Percentiles rank a stretch among this genome's conserved stretches.
Evolutionary conservation across 1,140 invertebrate species (phyloP).

Genomic region (Drosophila persimilis): DNA sequence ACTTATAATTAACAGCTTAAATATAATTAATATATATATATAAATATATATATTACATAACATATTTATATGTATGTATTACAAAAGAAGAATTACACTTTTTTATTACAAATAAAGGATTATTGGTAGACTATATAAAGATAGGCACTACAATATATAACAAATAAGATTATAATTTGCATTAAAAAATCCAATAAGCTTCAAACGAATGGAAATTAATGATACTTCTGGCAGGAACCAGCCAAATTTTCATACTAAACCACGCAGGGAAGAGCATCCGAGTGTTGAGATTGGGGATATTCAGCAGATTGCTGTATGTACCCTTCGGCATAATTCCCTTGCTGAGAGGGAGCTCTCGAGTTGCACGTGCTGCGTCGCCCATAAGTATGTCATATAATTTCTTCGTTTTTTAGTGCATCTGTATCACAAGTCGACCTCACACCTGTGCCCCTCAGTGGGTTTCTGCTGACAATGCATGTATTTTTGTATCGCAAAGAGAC

Average conservation of each 20-base stretch:
- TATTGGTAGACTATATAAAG: no score
- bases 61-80: no score
- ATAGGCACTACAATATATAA: no score
- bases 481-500: constrained; percentile 6
- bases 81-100: no score
- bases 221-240: no score
- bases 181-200: constrained; percentile 1
- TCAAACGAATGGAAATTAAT: no score
- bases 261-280: background rate
- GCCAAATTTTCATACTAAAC: no score
- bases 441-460: constrained; percentile 39
- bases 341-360: constrained; percentile 8
- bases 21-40: no score
- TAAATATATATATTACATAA: no score
- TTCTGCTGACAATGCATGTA: constrained; percentile 69
- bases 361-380: constrained; percentile 61
- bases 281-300: background rate
- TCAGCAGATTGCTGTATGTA: constrained; percentile 22
- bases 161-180: no score
- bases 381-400: constrained; percentile 70
- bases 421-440: constrained; percentile 19
- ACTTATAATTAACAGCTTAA: no score
- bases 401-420: constrained; percentile 69
- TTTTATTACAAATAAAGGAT: no score
- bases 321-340: constrained; percentile 56